Base-by-base conservation (phyloP, 2,113 vertebrate species). In the Coturnix japonica region DNA sequence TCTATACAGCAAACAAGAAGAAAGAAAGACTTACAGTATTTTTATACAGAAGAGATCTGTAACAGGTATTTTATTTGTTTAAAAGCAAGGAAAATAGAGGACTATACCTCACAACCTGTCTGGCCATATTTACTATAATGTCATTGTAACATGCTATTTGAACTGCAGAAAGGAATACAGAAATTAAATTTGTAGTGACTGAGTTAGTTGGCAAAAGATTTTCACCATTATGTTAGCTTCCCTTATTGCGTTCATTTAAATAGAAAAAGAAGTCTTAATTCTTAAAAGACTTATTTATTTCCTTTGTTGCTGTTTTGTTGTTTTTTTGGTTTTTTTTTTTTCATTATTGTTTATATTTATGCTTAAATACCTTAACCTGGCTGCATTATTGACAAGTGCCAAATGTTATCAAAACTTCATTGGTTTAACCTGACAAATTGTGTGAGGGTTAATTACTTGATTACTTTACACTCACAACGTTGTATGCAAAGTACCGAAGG, bases 51-150 rank as follows among this genome's bases (percentile, higher is more conserved):
- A 97, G 95, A 97, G 89, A 96, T 97, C 97, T 94, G 96, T 96
- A 97, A 95, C 93, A 97, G 94, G 96, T 97, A 97, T 97, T 98
- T 98, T 98, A 96, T 98, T 98, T 97, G 97, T 96, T 96, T 96
- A 95, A 93, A 97, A 96, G 74, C 93, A 96, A 97, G 92, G 90
- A 92, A 96, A 95, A 95, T 91, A 90, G 96, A 97, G 97, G 96
- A 95, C 91, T 93, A 96, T 97, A 98, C 97, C 97, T 98, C 97
- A 97, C 90, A 76, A 93, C 80, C 91, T 97, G 81, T 95, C 92
- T 91, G 96, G 97, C 97, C 97, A 98, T 97, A 98, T 96, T 96
- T 96, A 93, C 96, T 96, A 95, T 94, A 92, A 93, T 94, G 93
- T 97, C 93, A 92, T 92, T 96, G 92, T 97, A 95, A 95, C 96